Base-by-base conservation (phyloP, 2,113 vertebrate species). In the Malurus cyaneus region DNA sequence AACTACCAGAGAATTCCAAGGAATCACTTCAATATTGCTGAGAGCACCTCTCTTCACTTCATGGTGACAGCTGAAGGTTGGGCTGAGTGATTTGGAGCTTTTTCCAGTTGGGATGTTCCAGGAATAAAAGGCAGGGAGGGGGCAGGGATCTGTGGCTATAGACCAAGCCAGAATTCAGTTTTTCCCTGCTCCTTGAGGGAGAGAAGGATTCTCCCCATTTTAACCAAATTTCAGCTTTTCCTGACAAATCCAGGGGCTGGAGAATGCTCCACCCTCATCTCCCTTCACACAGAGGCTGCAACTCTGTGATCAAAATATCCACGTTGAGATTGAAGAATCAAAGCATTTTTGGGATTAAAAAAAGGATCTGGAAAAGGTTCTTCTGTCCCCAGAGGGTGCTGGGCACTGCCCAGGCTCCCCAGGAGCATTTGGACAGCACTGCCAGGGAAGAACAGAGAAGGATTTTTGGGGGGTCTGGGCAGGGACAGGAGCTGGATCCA, bases 251-350 rank as follows among this genome's bases (percentile, higher is more conserved):
- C 72, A 49, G 44, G 31, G 6, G 14, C 47, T 49, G 44, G 44
- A 59, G 50, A 31, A 65, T 28, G 41, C 54, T 54, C 47, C 50
- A 32, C 3, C 34, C 52, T 83, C n/a, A 6, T 26, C 11, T 19
- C 18, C 3, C 34, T 21, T 21, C 60, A 29, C 41, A 2, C 0
- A 0, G 26, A 62, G 32, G 31, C 24, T 49, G 41, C 18, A 62
- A 19, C 24, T 50, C 53, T 23, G 25, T 0, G 11, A 57, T 3
- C 34, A 25, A 42, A 57, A 2, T 1, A 42, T 17, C 52, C 42
- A 8, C 8, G 0, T 1, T 57, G 42, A 29, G 41, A 52, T 31
- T 44, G 12, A 49, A 74, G 34, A 62, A 24, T 59, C 57, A 16
- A 69, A 28, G 21, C 46, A 17, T n/a, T 70, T 23, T 12, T 8